Evolutionary conservation across 1,140 invertebrate genomes (phyloP).

Genomic region (Tribolium castaneum): DNA sequence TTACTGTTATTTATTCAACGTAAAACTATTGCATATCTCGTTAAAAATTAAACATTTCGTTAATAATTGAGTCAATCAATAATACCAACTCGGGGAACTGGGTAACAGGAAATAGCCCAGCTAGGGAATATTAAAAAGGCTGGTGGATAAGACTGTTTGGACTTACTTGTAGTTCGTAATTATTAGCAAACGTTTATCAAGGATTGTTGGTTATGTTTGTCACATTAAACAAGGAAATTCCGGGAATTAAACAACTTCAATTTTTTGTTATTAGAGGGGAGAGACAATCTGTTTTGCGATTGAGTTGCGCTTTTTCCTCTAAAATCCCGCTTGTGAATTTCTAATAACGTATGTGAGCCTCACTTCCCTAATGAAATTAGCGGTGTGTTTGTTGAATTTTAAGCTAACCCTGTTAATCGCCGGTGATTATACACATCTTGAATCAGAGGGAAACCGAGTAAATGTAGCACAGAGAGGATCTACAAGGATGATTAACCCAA

Average conservation of each 20-base stretch:
- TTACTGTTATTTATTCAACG: background rate
- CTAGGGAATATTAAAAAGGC: background rate
- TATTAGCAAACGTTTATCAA: constrained; percentile 6
- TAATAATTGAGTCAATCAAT: background rate
- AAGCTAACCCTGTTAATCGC: constrained; percentile 21
- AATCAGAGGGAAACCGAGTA: constrained; percentile 15
- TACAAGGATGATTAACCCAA: constrained; percentile 22
- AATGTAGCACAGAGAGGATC: constrained; percentile 18
- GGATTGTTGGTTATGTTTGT: too few species aligned
- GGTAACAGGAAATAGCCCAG: background rate
- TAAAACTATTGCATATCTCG: background rate
- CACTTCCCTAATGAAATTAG: constrained; percentile 12
- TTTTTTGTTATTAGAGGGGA: too few species aligned
- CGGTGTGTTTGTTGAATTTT: constrained; percentile 22
- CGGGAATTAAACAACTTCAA: too few species aligned
- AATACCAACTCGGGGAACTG: background rate
- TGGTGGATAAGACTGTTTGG: background rate
- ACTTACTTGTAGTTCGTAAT: background rate
- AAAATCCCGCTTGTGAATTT: background rate
- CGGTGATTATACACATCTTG: constrained; percentile 22
- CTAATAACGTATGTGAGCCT: background rate
- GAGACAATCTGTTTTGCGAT: too few species aligned
- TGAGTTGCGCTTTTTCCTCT: too few species aligned
- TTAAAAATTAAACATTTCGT: background rate
- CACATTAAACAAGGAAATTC: too few species aligned